A percentile compares a stretch with the other conserved stretches of the same genome.
These are phyloP conservation scores for Diadema setosum DNA, from an alignment of 35 echinoderm and acorn worm species.

Conservation along the genomic window DNA sequence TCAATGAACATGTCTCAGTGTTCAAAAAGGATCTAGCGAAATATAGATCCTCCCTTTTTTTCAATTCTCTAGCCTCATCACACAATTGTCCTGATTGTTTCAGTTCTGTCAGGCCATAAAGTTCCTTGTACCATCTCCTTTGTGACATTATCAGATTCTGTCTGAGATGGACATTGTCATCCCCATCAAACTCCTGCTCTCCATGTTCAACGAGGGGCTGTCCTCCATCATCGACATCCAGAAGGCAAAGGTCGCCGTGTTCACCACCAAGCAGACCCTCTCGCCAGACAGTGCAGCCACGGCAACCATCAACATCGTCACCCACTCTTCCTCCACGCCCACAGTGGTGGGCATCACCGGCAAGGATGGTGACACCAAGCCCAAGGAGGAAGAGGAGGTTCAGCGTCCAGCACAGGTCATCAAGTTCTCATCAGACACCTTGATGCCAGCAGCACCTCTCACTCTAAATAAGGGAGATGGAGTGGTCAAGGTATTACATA, in stretches of 20 bases:
- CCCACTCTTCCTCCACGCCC: not conserved
- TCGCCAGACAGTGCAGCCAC: not conserved
- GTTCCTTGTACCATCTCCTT: too few species aligned
- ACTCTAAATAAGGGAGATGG: not conserved
- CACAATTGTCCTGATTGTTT: too few species aligned
- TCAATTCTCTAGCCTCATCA: too few species aligned
- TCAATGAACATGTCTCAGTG: too few species aligned
- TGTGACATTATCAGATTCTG: conserved; percentile 64
- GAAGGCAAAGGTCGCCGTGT: conserved; percentile 41
- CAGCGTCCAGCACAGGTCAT: not conserved
- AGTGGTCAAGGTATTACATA: not conserved
- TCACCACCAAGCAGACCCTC: not conserved
- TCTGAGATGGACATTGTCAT: conserved; percentile 91
- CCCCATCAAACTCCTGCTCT: conserved; percentile 75
- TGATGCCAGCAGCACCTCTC: not conserved
- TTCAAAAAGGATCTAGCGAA: too few species aligned
- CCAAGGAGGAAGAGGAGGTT: not conserved
- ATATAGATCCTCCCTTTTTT: too few species aligned
- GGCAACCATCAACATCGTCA: not conserved
- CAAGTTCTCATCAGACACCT: not conserved
- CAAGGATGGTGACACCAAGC: not conserved
- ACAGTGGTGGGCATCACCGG: too few species aligned
- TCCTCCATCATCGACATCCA: conserved; percentile 62
- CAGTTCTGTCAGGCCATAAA: too few species aligned
- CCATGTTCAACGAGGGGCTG: conserved; percentile 87